Percentiles rank a stretch among this genome's conserved stretches.
These are phyloP conservation scores for Hedychridium roseum DNA, from an alignment of 2,888 invertebrate species.

Conservation along the genomic window DNA sequence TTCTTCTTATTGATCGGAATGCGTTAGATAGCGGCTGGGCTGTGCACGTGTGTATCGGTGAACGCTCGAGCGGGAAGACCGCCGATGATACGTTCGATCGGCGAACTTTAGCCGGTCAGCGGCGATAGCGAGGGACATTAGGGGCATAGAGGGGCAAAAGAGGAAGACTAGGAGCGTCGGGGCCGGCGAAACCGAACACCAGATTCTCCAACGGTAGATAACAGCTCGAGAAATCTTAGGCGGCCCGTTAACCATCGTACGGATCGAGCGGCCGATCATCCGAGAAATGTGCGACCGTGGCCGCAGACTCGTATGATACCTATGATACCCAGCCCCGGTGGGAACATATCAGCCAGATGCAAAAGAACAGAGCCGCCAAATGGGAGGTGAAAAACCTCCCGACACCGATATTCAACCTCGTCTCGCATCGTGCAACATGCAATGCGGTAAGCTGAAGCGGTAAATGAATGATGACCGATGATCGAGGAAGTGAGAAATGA, in stretches of 20 bases:
- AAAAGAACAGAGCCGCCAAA: too few relatives aligned
- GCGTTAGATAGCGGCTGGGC: slow-evolving; percentile 17
- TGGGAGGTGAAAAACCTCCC: too few relatives aligned
- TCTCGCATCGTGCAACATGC: too few relatives aligned
- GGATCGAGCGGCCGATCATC: slow-evolving; percentile 27
- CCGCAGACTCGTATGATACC: slow-evolving; percentile 7
- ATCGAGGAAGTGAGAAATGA: too few relatives aligned
- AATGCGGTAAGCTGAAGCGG: too few relatives aligned
- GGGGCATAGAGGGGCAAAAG: slow-evolving; percentile 12
- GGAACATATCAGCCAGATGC: slow-evolving; percentile 19
- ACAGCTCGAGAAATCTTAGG: slow-evolving; percentile 28
- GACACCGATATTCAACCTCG: too few relatives aligned
- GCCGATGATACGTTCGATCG: background rate
- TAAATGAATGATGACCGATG: too few relatives aligned
- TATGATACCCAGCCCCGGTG: slow-evolving; percentile 9
- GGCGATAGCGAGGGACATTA: slow-evolving; percentile 15
- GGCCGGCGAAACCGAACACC: slow-evolving; percentile 43
- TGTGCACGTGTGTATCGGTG: slow-evolving; percentile 1
- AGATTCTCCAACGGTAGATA: slow-evolving; percentile 38
- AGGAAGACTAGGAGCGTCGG: slow-evolving; percentile 19
- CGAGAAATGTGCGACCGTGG: slow-evolving; percentile 44
- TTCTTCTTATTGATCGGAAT: slow-evolving; percentile 53
- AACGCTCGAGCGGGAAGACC: slow-evolving; percentile 9
- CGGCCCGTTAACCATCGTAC: slow-evolving; percentile 48
- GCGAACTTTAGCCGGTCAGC: background rate